Base-by-base conservation (phyloP, 2,797 vertebrate genomes). In the Schizopygopsis malacanthus region DNA sequence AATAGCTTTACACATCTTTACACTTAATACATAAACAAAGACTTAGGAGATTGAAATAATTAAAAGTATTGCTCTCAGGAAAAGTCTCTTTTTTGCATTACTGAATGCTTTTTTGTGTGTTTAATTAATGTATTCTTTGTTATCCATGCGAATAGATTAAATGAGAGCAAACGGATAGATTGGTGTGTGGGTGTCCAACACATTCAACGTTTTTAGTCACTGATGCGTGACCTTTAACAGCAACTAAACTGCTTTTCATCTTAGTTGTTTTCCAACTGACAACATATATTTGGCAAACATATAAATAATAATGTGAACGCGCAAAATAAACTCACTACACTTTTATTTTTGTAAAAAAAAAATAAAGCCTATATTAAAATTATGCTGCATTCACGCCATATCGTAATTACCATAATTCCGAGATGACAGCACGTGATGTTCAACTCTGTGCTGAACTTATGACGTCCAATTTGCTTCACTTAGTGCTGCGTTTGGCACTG, bases 171-270 rank as follows among this genome's bases (percentile, higher is more conserved):
- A 28, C 16, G 7, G 41, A 83, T 63, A 8, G n/a, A 59, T 12
- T 67, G 72, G 1, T n/a, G 10, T 15, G 56, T 83, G 56, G 71
- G 43, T 22, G 13, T 75, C 65, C 22, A 25, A 16, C 15, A 65
- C 8, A 50, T 83, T 63, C 22, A 16, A 75, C 8, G 3, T 16
- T 81, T 70, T 71, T 8, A 75, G 54, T 33, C 54, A 75, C 56
- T 83, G 52, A 63, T 83, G 54, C 20, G 28, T 75, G 81, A 83
- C 56, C 56, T 75, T 61, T 25, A 75, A 83, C 75, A 75, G 69
- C 50, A 71, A 28, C 80, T 82, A 45, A 82, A 59, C 16, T 33
- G 69, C 41, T 11, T 83, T 45, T 47, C 1, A 12, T 59, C 16
- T 59, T n/a, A 33, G 16, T 37, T 72, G 37, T 82, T 82, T 71